Conservation (phyloP, 2,888 invertebrate species). For the Minunthozetes semirufus region DNA sequence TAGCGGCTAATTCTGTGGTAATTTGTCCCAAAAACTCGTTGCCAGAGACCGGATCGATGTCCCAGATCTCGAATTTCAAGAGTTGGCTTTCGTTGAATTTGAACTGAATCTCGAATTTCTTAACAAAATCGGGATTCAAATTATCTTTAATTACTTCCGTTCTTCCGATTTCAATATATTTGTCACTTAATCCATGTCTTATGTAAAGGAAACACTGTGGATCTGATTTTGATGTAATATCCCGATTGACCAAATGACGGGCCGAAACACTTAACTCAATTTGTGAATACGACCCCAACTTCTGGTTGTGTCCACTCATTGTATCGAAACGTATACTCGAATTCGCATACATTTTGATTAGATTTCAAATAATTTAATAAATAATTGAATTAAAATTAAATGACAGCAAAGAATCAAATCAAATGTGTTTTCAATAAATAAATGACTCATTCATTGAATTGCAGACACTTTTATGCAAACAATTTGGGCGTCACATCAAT, state of each 20-base stretch:
- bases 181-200: constrained; percentile 42
- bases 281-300: constrained; percentile 13
- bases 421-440: background rate
- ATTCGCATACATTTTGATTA: background rate
- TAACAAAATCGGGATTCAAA: constrained; percentile 54
- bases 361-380: too few relatives aligned
- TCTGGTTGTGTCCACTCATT: constrained; percentile 29
- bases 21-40: constrained; percentile 54
- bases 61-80: constrained; percentile 52
- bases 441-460: background rate
- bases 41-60: constrained; percentile 37
- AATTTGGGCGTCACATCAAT: too few relatives aligned
- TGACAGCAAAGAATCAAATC: background rate
- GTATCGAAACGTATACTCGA: constrained; percentile 17
- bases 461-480: background rate
- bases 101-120: constrained; percentile 54
- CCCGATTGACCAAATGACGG: constrained; percentile 52
- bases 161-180: constrained; percentile 48
- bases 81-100: constrained; percentile 56
- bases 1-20: constrained; percentile 54
- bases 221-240: constrained; percentile 56
- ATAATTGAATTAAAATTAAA: background rate
- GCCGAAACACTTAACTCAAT: constrained; percentile 47
- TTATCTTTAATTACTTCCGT: constrained; percentile 52
- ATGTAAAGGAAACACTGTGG: constrained; percentile 52